These are phyloP conservation scores for Athalia circularis DNA, from an alignment of 2,888 invertebrate species.

Conservation along the genomic window DNA sequence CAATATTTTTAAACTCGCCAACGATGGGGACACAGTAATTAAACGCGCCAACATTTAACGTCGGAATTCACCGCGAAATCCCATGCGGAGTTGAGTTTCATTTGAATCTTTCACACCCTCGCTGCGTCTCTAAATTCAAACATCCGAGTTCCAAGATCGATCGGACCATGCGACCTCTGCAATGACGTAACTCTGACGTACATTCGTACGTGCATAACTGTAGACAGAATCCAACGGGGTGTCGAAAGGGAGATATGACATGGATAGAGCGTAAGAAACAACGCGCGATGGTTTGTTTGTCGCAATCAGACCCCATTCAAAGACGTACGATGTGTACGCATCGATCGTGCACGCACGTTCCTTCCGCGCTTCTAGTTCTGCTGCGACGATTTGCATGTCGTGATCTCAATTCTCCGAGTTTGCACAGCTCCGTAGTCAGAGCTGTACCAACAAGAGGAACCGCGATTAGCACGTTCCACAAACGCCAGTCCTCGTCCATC, in stretches of 20 bases:
- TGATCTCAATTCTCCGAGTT: not conserved
- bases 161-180: too few relatives aligned
- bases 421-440: not conserved
- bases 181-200: too few relatives aligned
- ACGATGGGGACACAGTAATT: not conserved
- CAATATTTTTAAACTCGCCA: conserved; percentile 37
- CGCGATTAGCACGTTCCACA: not conserved
- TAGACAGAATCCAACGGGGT: not conserved
- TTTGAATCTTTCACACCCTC: not conserved
- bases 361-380: not conserved
- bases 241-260: not conserved
- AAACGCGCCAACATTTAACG: conserved; percentile 7
- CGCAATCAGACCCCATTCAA: conserved; percentile 41
- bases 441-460: not conserved
- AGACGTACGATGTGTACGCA: not conserved
- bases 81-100: not conserved
- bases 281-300: conserved; percentile 10
- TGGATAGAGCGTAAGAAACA: not conserved
- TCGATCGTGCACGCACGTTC: not conserved
- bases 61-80: conserved; percentile 4
- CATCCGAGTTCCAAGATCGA: too few relatives aligned
- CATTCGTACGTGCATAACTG: too few relatives aligned
- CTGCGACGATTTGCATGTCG: not conserved
- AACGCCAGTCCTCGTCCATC: too few relatives aligned
- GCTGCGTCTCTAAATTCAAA: not conserved